Conservation (phyloP, 2,888 invertebrate genomes). For the Mystacides longicornis region DNA sequence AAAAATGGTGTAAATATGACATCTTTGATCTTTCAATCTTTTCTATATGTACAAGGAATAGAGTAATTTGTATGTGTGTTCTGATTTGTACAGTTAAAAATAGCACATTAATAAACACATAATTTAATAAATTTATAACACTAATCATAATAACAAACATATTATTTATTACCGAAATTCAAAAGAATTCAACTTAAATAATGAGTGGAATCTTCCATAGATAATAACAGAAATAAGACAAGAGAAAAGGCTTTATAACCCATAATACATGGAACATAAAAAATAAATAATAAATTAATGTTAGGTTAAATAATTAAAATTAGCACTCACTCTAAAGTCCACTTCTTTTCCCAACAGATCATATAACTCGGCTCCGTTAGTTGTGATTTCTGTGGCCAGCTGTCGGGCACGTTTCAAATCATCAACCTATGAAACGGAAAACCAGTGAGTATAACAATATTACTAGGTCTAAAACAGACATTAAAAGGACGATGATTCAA, state of each 20-base stretch:
- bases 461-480: no score
- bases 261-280: not conserved
- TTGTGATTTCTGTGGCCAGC: constrained; percentile 85
- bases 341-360: constrained; percentile 89
- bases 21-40: not conserved
- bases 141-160: no score
- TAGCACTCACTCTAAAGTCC: constrained; percentile 59
- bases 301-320: not conserved
- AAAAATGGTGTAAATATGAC: constrained; percentile 8
- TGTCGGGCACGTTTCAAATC: constrained; percentile 80
- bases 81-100: no score
- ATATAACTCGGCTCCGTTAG: constrained; percentile 82
- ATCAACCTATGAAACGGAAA: constrained; percentile 49
- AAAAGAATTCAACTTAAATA: no score
- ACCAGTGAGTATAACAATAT: not conserved
- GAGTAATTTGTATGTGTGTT: no score
- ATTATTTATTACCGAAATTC: no score
- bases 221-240: no score
- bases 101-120: no score
- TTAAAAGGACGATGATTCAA: no score
- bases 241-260: not conserved
- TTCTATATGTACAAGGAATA: no score
- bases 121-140: no score
- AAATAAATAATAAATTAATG: constrained; percentile 2
- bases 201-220: no score